These are phyloP conservation scores for Frankliniella intonsa DNA, from an alignment of 2,888 invertebrate species.

Conservation along the genomic window DNA sequence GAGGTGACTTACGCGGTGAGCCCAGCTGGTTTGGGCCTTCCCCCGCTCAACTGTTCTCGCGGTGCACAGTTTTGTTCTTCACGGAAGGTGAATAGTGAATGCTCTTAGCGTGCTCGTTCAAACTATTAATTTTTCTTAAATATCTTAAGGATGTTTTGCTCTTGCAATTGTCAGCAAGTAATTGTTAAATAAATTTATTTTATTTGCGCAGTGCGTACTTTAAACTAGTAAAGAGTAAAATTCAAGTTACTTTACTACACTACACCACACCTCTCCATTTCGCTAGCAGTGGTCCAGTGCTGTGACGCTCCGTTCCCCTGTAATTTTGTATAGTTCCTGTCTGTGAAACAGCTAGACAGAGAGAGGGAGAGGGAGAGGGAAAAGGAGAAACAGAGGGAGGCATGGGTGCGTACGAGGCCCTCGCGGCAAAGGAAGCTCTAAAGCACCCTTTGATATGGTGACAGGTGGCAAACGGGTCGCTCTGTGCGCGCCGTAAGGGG, in stretches of 20 bases:
- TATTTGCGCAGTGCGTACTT: neutral
- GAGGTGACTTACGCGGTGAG: too few species aligned
- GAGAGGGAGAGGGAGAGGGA: neutral
- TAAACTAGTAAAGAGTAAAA: neutral
- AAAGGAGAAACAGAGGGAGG: neutral
- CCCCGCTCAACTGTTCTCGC: too few species aligned
- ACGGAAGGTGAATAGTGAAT: too few species aligned
- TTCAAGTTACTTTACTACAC: neutral
- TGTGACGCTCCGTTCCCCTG: neutral
- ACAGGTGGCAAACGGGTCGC: slow-evolving; percentile 8
- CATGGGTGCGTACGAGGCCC: neutral
- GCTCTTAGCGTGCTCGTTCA: too few species aligned
- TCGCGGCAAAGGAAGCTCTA: neutral
- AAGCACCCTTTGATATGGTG: slow-evolving; percentile 18
- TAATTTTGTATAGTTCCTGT: neutral
- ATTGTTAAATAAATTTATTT: neutral
- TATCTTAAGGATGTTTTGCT: too few species aligned
- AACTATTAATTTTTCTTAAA: too few species aligned
- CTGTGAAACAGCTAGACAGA: neutral
- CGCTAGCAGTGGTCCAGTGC: neutral
- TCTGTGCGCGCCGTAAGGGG: neutral
- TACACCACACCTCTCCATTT: neutral
- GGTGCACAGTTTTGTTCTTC: too few species aligned
- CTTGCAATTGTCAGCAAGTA: too few species aligned
- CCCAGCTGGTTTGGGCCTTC: too few species aligned